Conservation (phyloP, 2,113 vertebrate species). For the Dicrurus megarhynchus region DNA sequence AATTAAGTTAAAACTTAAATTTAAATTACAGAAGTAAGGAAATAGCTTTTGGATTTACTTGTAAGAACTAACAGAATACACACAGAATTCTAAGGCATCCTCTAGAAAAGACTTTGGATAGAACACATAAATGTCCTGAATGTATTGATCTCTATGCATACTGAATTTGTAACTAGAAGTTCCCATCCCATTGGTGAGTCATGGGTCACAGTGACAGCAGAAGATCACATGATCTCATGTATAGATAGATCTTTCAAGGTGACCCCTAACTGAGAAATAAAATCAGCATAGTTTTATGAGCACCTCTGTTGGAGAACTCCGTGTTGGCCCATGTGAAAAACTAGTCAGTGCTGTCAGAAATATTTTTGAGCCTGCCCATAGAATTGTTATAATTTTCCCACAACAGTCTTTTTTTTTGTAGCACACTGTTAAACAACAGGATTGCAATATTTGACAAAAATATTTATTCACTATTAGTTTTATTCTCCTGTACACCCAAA, state of each 20-base stretch:
- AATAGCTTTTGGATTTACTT: not conserved
- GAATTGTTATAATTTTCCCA: not conserved
- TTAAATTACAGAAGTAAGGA: not conserved
- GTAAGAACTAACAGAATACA: not conserved
- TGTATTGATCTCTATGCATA: not conserved
- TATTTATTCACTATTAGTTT: conserved; percentile 45
- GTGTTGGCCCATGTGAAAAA: not conserved
- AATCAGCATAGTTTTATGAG: conserved; percentile 18
- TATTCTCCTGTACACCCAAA: conserved; percentile 40
- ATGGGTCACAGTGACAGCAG: conserved; percentile 35
- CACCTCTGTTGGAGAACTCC: not conserved
- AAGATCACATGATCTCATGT: not conserved
- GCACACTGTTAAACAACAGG: conserved; percentile 20
- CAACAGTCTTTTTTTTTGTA: not conserved
- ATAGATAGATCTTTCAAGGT: conserved; percentile 25
- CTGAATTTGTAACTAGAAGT: not conserved
- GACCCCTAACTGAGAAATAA: conserved; percentile 42
- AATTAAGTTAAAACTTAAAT: conserved; percentile 6
- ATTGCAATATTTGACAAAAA: conserved; percentile 47
- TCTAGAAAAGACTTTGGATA: not conserved
- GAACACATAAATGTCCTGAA: not conserved
- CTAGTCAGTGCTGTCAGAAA: conserved; percentile 7
- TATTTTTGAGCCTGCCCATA: conserved; percentile 25
- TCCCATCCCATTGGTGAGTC: not conserved
- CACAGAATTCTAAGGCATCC: not conserved